These are phyloP conservation scores for Arenaria interpres DNA, from an alignment of 2,113 vertebrate genomes.

Conservation along the genomic window DNA sequence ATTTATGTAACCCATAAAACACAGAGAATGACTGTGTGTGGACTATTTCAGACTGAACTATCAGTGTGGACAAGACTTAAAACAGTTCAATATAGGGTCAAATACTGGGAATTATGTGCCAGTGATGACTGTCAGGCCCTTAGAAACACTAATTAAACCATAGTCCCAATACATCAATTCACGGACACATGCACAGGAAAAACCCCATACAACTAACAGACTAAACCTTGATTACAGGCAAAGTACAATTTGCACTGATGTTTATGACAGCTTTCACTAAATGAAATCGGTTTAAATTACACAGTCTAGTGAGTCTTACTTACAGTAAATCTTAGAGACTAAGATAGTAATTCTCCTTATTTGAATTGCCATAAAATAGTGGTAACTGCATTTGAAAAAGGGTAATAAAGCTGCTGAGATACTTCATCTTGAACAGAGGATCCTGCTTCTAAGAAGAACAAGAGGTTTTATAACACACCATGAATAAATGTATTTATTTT, in stretches of 20 bases:
- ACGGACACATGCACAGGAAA: accelerated
- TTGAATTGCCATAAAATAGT: background rate
- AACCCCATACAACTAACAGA: background rate
- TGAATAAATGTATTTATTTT: conserved; percentile 58
- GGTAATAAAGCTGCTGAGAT: conserved; percentile 54
- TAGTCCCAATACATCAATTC: background rate
- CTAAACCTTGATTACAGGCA: background rate
- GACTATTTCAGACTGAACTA: background rate
- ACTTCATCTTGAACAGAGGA: conserved; percentile 33
- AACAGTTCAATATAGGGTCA: background rate
- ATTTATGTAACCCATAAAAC: background rate
- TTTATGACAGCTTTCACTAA: background rate
- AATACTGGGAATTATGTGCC: background rate
- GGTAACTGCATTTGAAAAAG: background rate
- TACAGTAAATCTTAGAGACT: background rate
- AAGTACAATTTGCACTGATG: background rate
- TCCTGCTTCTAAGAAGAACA: conserved; percentile 2
- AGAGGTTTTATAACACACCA: conserved; percentile 1
- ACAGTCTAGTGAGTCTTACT: background rate
- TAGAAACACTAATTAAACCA: background rate
- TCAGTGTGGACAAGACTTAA: background rate
- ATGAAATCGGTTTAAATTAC: background rate
- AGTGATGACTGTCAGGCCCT: background rate
- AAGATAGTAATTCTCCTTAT: background rate
- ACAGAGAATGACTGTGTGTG: background rate